Conservation (phyloP, 1,140 invertebrate species). For the Latrodectus geometricus region DNA sequence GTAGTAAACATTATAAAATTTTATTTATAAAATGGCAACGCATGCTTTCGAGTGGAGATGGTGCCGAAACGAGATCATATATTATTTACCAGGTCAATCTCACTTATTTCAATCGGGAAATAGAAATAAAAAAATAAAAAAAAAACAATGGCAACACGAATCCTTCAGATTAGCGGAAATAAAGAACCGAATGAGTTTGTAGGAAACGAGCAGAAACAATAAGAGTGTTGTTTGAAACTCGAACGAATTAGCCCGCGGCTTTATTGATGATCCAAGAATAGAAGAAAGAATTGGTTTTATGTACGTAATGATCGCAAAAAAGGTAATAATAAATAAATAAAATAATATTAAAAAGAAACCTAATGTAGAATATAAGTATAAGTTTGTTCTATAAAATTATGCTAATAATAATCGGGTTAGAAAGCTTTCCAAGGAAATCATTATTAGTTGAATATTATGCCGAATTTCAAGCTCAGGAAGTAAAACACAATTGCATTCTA, state of each 20-base stretch:
- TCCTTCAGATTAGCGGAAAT: background rate
- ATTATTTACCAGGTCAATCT: background rate
- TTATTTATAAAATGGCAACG: too few species aligned
- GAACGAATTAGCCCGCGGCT: background rate
- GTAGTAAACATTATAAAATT: too few species aligned
- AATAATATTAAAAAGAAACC: too few species aligned
- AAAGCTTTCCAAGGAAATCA: background rate
- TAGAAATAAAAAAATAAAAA: constrained; percentile 1
- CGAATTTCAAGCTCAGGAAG: too few species aligned
- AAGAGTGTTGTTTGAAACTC: background rate
- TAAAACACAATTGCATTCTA: too few species aligned
- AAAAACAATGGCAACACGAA: background rate
- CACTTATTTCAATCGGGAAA: constrained; percentile 16
- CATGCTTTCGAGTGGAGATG: too few species aligned
- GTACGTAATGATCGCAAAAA: too few species aligned
- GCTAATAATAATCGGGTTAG: background rate
- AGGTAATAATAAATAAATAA: too few species aligned
- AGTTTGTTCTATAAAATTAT: background rate
- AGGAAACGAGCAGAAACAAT: background rate
- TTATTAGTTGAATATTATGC: too few species aligned
- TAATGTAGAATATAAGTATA: too few species aligned
- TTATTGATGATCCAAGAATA: background rate
- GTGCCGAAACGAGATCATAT: too few species aligned
- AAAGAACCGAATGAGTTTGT: background rate
- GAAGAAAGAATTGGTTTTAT: background rate